These are phyloP conservation scores for Muschampia plurimacula DNA, from an alignment of 2,888 invertebrate species.

Conservation along the genomic window DNA sequence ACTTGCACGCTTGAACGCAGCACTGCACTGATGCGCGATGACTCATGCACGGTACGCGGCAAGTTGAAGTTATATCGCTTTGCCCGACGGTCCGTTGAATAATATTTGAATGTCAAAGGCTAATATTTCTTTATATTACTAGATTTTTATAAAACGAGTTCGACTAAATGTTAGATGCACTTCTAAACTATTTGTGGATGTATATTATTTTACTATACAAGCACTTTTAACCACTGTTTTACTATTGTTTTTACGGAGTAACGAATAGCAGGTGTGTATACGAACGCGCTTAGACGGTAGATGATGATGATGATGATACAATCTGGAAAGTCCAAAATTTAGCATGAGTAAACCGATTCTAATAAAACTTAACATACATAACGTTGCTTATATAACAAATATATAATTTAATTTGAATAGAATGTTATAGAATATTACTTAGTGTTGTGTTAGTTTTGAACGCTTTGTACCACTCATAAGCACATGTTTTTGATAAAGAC, in stretches of 20 bases:
- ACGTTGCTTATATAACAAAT: too few relatives aligned
- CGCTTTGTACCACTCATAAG: too few relatives aligned
- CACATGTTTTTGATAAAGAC: too few relatives aligned
- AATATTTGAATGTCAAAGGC: not conserved
- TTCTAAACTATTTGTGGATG: not conserved
- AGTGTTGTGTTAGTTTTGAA: too few relatives aligned
- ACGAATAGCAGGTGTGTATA: not conserved
- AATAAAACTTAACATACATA: too few relatives aligned
- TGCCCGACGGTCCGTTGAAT: not conserved
- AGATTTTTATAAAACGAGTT: too few relatives aligned
- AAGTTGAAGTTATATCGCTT: not conserved
- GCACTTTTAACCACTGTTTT: not conserved
- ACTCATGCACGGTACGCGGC: not conserved
- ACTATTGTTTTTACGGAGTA: not conserved
- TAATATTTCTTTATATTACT: not conserved
- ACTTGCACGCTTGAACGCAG: slow-evolving; percentile 1
- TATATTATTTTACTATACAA: not conserved
- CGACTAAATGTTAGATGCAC: not conserved
- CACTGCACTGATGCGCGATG: not conserved
- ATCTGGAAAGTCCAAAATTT: too few relatives aligned
- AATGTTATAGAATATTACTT: too few relatives aligned
- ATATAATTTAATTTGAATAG: too few relatives aligned
- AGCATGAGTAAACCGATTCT: too few relatives aligned
- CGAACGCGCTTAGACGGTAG: too few relatives aligned
- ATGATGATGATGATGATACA: too few relatives aligned